Evolutionary conservation across 2,113 vertebrate genomes (phyloP).

Genomic region (Corapipo altera): DNA sequence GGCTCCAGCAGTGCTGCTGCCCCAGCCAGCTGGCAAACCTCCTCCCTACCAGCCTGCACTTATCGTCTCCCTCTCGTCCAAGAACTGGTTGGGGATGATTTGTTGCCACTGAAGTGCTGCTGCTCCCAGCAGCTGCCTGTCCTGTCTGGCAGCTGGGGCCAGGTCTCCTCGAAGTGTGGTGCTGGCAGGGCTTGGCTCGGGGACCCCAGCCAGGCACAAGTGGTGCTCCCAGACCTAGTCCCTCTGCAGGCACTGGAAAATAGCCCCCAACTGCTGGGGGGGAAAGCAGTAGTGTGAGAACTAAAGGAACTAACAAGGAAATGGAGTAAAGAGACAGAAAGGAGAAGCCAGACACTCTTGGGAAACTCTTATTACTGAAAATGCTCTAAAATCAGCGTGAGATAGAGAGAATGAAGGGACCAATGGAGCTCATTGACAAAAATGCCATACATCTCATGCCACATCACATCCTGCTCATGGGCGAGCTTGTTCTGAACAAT

Average conservation of each 20-base stretch:
- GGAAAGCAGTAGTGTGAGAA: not conserved
- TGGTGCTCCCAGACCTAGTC: not conserved
- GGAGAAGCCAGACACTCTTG: not conserved
- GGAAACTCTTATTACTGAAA: not conserved
- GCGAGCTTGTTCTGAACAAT: constrained; percentile 38
- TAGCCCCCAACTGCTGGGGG: not conserved
- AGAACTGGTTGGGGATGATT: not conserved
- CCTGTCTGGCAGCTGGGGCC: not conserved
- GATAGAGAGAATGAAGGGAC: not conserved
- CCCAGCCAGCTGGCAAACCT: not conserved
- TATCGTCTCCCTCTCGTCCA: not conserved
- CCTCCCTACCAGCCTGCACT: not conserved
- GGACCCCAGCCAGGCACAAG: not conserved
- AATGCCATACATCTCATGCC: not conserved
- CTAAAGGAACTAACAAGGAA: not conserved
- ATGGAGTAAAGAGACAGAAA: not conserved
- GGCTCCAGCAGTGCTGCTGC: not conserved
- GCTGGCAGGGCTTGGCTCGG: not conserved
- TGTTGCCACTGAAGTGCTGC: not conserved
- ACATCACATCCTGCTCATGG: constrained; percentile 20
- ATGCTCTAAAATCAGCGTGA: not conserved
- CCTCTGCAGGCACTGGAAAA: not conserved
- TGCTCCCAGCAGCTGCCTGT: not conserved
- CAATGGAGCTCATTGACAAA: not conserved
- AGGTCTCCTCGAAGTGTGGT: accelerated